Evolutionary conservation across 1,140 invertebrate species (phyloP).

Genomic region (Gryon sp.): DNA sequence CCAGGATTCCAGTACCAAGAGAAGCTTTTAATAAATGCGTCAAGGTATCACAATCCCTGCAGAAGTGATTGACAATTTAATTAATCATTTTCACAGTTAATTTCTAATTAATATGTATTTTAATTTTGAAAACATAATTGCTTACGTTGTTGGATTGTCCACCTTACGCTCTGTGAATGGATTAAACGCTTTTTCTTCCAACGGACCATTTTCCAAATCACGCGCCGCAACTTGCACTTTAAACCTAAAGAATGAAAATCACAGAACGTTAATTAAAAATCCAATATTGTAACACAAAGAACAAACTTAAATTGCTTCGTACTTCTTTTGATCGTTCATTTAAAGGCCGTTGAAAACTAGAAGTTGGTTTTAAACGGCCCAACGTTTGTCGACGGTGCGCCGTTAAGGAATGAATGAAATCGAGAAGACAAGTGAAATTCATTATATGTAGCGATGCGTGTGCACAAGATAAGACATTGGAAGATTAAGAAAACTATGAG

Average conservation of each 20-base stretch:
- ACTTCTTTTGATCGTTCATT: conserved; percentile 9
- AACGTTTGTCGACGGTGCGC: not conserved
- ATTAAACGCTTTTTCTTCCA: conserved; percentile 82
- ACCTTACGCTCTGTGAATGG: conserved; percentile 86
- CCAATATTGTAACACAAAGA: not conserved
- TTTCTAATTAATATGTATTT: not conserved
- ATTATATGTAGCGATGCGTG: conserved; percentile 46
- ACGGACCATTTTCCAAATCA: conserved; percentile 79
- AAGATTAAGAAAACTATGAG: conserved; percentile 47
- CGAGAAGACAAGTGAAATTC: conserved; percentile 28
- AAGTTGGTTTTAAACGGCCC: too few relatives aligned
- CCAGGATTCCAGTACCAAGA: conserved; percentile 93
- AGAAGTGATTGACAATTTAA: conserved; percentile 58
- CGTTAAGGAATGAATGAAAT: conserved; percentile 44
- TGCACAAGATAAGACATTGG: conserved; percentile 32
- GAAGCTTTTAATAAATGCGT: conserved; percentile 93
- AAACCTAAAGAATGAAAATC: conserved; percentile 80
- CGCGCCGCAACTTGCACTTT: conserved; percentile 80
- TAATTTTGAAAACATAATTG: not conserved
- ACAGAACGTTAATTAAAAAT: conserved; percentile 21
- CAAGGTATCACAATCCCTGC: conserved; percentile 89
- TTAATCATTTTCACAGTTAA: too few relatives aligned
- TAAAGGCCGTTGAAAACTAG: conserved; percentile 11
- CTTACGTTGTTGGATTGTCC: conserved; percentile 90
- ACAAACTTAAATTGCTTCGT: not conserved